Evolutionary conservation across 2,113 vertebrate species (phyloP).

Genomic region (Grantiella picta): DNA sequence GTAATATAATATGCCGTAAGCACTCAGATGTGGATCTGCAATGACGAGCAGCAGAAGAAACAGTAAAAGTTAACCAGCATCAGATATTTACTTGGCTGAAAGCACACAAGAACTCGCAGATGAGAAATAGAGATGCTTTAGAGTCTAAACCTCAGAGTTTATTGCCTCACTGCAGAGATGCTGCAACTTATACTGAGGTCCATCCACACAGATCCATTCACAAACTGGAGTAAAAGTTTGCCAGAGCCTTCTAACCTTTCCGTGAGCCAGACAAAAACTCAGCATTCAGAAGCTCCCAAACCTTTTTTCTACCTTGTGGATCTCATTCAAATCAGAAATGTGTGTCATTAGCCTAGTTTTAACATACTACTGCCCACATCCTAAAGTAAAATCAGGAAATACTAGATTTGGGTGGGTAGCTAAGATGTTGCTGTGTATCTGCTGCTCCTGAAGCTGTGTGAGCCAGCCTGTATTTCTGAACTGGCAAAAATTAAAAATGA

Average conservation of each 20-base stretch:
- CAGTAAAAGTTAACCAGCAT: background rate
- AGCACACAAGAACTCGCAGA: background rate
- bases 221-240: background rate
- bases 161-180: background rate
- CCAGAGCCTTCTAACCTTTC: background rate
- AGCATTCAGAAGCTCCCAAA: background rate
- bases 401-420: background rate
- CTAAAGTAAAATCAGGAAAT: background rate
- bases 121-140: background rate
- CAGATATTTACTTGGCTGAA: background rate
- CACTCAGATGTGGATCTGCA: background rate
- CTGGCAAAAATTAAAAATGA: background rate
- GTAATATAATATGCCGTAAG: slow-evolving; percentile 27
- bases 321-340: background rate
- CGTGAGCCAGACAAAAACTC: background rate
- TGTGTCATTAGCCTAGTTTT: background rate
- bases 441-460: background rate
- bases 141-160: background rate
- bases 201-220: background rate
- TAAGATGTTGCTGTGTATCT: background rate
- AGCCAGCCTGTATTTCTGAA: background rate
- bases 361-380: background rate
- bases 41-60: background rate
- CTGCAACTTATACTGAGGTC: background rate
- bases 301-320: background rate